phyloP scores from a whole-genome alignment of 2,797 vertebrate genomes.

The Rhinella marina region DNA sequence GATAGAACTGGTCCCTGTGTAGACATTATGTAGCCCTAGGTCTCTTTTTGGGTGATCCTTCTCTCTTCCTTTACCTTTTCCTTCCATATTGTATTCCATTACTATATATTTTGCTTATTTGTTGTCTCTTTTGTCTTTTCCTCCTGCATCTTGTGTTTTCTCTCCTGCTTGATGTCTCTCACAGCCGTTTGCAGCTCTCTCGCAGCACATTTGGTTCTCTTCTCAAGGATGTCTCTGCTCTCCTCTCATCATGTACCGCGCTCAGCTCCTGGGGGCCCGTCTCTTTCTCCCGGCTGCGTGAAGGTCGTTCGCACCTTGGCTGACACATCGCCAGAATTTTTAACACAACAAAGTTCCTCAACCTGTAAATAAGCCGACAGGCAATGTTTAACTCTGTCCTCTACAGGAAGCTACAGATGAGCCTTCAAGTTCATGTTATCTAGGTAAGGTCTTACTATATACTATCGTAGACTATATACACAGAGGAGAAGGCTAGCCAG shows the following conservation, averaged over 20 bases:
- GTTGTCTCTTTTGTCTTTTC: background rate
- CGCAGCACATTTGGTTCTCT: background rate
- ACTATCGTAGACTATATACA: too few species aligned
- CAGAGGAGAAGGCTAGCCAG: too few species aligned
- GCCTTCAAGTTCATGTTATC: background rate
- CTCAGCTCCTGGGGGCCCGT: conserved; percentile 34
- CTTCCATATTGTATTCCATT: background rate
- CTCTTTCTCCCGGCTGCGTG: conserved; percentile 14
- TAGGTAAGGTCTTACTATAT: background rate
- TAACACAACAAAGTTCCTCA: conserved; percentile 31
- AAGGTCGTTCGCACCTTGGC: conserved; percentile 45
- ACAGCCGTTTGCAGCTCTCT: background rate
- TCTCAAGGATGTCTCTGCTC: conserved; percentile 17
- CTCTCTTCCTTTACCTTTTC: background rate
- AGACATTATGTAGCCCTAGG: background rate
- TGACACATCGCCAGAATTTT: conserved; percentile 25
- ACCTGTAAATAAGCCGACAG: conserved; percentile 5
- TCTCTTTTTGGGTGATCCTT: background rate
- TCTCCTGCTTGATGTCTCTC: background rate
- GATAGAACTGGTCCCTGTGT: too few species aligned
- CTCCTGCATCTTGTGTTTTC: background rate
- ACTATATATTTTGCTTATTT: background rate
- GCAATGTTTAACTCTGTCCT: background rate
- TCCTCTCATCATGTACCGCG: conserved; percentile 27
- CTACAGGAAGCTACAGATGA: background rate